These are phyloP conservation scores for Halocaridina rubra DNA, from an alignment of 2,888 invertebrate species.

Conservation along the genomic window DNA sequence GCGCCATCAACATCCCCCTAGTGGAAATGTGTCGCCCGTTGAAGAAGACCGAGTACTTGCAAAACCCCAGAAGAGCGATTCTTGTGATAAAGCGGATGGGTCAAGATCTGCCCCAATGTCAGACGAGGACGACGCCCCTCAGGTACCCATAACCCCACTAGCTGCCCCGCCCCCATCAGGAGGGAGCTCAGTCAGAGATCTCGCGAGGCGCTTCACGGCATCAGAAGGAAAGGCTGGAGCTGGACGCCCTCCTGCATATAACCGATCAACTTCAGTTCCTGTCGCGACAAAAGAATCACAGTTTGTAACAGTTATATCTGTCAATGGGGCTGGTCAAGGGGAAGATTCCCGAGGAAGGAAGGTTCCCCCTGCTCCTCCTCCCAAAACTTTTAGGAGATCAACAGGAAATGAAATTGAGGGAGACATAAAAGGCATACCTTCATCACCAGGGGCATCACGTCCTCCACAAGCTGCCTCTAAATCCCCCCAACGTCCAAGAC, in stretches of 20 bases:
- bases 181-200: conserved; percentile 57
- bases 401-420: conserved; percentile 35
- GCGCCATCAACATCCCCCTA: conserved; percentile 40
- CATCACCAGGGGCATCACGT: conserved; percentile 24
- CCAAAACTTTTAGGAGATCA: conserved; percentile 67
- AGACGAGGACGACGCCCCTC: conserved; percentile 49
- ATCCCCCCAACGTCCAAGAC: conserved; percentile 51
- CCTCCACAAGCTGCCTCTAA: conserved; percentile 39
- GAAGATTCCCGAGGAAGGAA: conserved; percentile 64
- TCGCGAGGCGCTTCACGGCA: conserved; percentile 59
- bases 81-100: conserved; percentile 12
- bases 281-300: conserved; percentile 49
- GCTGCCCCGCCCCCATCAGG: conserved; percentile 43
- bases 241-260: conserved; percentile 33
- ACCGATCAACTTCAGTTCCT: conserved; percentile 54
- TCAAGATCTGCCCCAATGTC: conserved; percentile 24
- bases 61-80: not conserved
- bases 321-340: conserved; percentile 55
- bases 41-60: not conserved
- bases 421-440: conserved; percentile 13
- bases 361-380: conserved; percentile 69
- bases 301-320: conserved; percentile 64
- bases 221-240: conserved; percentile 25
- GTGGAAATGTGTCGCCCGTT: conserved; percentile 40
- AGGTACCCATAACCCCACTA: conserved; percentile 51